Conservation (phyloP, 1,140 invertebrate genomes). For the Temnothorax curvispinosus region DNA sequence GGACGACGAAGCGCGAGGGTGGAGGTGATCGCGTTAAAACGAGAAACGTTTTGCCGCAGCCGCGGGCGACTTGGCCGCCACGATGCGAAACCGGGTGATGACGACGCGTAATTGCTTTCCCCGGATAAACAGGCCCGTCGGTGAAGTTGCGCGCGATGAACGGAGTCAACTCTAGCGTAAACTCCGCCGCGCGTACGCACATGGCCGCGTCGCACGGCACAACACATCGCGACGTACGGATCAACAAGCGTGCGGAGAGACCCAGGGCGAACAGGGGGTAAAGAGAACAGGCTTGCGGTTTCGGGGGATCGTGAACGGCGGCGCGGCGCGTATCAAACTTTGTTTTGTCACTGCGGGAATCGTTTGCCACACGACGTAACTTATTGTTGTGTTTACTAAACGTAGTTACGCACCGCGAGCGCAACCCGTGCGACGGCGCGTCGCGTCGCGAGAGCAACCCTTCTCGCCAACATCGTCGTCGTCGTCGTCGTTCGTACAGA, state of each 20-base stretch:
- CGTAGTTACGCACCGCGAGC: conserved; percentile 77
- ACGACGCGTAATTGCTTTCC: conserved; percentile 80
- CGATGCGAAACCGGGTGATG: conserved; percentile 65
- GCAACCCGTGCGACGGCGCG: neutral
- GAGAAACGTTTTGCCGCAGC: conserved; percentile 11
- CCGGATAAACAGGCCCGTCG: conserved; percentile 77
- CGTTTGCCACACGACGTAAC: conserved; percentile 82
- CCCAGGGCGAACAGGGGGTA: neutral
- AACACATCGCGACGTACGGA: too few relatives aligned
- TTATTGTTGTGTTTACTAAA: conserved; percentile 84
- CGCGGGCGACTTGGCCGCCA: conserved; percentile 49
- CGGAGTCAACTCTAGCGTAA: conserved; percentile 34
- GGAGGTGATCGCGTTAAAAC: conserved; percentile 24
- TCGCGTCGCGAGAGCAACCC: conserved; percentile 1
- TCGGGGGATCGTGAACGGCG: neutral
- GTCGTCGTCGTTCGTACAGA: conserved; percentile 43
- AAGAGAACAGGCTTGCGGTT: neutral
- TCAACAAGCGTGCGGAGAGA: neutral
- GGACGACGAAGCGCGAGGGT: neutral
- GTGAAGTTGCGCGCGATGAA: conserved; percentile 46
- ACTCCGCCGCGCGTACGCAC: conserved; percentile 3
- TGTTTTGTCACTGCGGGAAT: conserved; percentile 80
- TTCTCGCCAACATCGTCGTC: conserved; percentile 40
- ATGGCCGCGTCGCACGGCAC: conserved; percentile 11
- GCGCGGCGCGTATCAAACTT: conserved; percentile 80